Evolutionary conservation across 2,888 invertebrate genomes (phyloP), one percentile per base, ranked within the genome.

Genomic region (Netelia virgata): DNA sequence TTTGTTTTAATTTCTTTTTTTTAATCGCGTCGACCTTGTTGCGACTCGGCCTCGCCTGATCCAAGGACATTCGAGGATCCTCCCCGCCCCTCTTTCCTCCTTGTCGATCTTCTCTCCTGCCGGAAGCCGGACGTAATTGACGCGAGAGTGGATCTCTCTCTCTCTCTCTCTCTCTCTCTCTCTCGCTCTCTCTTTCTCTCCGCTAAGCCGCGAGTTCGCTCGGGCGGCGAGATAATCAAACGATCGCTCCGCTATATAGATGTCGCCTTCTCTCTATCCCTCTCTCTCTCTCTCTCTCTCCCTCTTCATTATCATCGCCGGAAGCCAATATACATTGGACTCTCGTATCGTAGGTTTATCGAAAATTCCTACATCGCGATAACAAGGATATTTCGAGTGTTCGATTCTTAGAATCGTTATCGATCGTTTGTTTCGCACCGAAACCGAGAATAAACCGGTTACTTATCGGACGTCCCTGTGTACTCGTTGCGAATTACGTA

Each of bases 91-190:
- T 18, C 47, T 50, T 14, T 9, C 1, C 18, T 57, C n/a, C 10
- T 16, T 16, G 57, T 9, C 72, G 59, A 41, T 53, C 61, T 63
- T 50, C 61, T 70, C 50, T 70, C 18, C 57, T 76, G 43, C 76
- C 82, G 82, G 82, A 82, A 76, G 66, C 66, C 64, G 76, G 41
- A 43, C 63, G 43, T 76, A 70, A 82, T 81, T 81, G 75, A 28
- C 53, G 41, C 53, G 41, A 66, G 50, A 43, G 63, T 53, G 47
- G 28, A 47, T 47, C 47, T 11, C 10, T 47, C 10, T 47, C 23
- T 23, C 23, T 23, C 23, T 23, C 23, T 23, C 23, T 23, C 23
- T n/a, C n/a, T 23, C 23, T 23, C 23, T 23, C 23, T 23, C 23
- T 23, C 23, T n/a, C 28, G 53, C 53, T 23, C 59, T 36, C 16